Conservation (phyloP, 1,140 invertebrate genomes). For the Aphis gossypii region DNA sequence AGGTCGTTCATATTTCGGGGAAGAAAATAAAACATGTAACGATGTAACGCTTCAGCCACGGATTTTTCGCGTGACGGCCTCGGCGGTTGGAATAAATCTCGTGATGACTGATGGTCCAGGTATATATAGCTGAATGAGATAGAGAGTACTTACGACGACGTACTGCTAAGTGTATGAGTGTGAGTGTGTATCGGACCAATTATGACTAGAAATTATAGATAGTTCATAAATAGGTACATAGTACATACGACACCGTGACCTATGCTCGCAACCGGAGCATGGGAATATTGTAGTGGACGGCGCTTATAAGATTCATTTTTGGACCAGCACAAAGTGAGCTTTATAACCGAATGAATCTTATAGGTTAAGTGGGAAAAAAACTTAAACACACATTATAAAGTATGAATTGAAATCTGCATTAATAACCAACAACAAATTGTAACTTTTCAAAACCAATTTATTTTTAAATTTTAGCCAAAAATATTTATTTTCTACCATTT, state of each 20-base stretch:
- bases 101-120: neutral
- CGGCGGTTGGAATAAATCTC: neutral
- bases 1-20: conserved; percentile 47
- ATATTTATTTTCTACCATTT: no score
- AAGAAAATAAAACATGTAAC: neutral
- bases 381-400: no score
- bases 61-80: conserved; percentile 18
- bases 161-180: neutral
- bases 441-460: no score
- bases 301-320: no score
- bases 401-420: no score
- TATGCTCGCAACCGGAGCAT: no score
- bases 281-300: no score
- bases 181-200: neutral
- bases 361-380: no score
- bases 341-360: no score
- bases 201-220: neutral
- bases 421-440: no score
- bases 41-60: neutral
- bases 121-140: neutral
- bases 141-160: neutral
- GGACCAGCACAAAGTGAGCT: no score
- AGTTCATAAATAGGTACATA: neutral
- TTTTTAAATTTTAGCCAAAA: no score
- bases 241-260: neutral